Base-by-base conservation (phyloP, 2,797 vertebrate genomes). In the Pygocentrus nattereri region DNA sequence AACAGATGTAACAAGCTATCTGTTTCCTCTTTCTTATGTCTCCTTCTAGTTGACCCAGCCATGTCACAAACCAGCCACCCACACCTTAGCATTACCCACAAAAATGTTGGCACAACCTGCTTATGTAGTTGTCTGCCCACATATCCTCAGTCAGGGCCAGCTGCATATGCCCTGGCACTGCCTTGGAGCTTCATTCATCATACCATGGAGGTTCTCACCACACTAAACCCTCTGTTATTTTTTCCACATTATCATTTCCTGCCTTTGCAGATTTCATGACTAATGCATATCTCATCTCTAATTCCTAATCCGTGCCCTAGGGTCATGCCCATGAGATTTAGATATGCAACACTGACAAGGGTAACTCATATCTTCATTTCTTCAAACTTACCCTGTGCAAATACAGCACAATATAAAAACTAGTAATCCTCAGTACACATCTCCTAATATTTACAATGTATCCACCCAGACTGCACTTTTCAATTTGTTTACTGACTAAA, bases 401-500 rank as follows among this genome's bases (percentile, higher is more conserved):
- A 52, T 23, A 50, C 4, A 25, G 2, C n/a, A 44, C 27, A 65
- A 31, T 44, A 82, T 56, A 6, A 34, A 8, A 71, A 64, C 47
- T 12, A 65, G 67, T 44, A 56, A 30, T 56, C 67, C 23, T 30
- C 44, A 61, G 54, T 52, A 44, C 30, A 74, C 54, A 74, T 38
- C 52, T 74, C 52, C 67, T 68, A 78, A 74, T 59, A 34, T 69
- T 59, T 78, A 54, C 72, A 64, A 25, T 70, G 64, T 50, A 75
- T 56, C 50, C 27, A 31, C 62, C 38, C n/a, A 83, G 25, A 78
- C 34, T 58, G 8, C 21, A 69, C 59, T 68, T 74, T 74, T 78
- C 70, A 50, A 61, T 67, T 78, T 38, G 72, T 72, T 27, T 56
- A 78, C 75, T 61, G 76, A 67, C 62, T 83, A 44, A 74, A 61